phyloP scores from a whole-genome alignment of 2,888 invertebrate genomes.

The Alitta virens region DNA sequence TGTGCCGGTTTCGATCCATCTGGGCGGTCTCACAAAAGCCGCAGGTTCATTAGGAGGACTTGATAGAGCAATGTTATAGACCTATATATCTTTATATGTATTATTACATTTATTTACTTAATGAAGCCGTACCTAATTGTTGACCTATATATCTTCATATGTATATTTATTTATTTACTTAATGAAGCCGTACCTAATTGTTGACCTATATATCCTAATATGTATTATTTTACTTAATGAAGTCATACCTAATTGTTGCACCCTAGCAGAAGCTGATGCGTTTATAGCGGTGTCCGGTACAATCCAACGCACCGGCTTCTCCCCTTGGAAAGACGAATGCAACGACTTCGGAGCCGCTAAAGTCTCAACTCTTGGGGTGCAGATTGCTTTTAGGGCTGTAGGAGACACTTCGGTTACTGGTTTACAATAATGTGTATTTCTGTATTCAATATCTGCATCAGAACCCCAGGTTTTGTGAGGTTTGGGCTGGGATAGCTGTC shows the following conservation, averaged over 20 bases:
- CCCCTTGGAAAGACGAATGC: constrained; percentile 34
- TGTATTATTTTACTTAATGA: too few relatives aligned
- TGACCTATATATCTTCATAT: too few relatives aligned
- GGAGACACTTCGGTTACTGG: constrained; percentile 29
- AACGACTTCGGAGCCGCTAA: constrained; percentile 39
- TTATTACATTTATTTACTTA: too few relatives aligned
- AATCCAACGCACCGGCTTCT: constrained; percentile 39
- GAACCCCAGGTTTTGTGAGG: constrained; percentile 20
- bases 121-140: too few relatives aligned
- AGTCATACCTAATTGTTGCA: constrained; percentile 41
- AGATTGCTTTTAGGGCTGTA: constrained; percentile 32
- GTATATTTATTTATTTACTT: too few relatives aligned
- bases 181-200: too few relatives aligned
- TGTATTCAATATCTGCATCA: constrained; percentile 31
- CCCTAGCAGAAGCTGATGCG: constrained; percentile 40
- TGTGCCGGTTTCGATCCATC: too few relatives aligned
- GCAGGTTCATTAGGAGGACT: too few relatives aligned
- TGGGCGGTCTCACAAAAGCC: too few relatives aligned
- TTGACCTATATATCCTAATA: too few relatives aligned
- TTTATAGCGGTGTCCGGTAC: constrained; percentile 40
- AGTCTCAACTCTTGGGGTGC: constrained; percentile 36
- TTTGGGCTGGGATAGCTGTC: constrained; percentile 37
- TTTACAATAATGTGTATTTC: constrained; percentile 35
- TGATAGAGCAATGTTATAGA: too few relatives aligned
- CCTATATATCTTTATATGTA: too few relatives aligned